Conservation (phyloP, 2,797 vertebrate genomes). For the Lacerta bilineata region DNA sequence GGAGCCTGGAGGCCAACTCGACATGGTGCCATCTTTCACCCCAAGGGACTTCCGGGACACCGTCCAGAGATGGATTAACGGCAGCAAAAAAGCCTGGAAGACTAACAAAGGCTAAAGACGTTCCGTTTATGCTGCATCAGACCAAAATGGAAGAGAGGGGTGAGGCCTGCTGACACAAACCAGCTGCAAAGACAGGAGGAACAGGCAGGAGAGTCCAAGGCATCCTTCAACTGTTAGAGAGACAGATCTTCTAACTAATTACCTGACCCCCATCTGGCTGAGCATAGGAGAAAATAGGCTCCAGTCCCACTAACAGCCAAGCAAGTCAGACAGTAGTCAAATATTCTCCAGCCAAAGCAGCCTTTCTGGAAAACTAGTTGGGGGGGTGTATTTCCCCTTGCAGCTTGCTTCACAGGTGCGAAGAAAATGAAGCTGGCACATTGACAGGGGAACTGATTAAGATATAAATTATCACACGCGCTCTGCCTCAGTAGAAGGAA, state of each 20-base stretch:
- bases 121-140: not conserved
- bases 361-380: not conserved
- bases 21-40: no score
- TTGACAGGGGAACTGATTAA: not conserved
- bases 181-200: no score
- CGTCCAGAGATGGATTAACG: no score
- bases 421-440: not conserved
- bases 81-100: no score
- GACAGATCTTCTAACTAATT: not conserved
- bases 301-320: not conserved
- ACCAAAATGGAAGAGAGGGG: no score
- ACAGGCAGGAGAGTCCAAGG: no score
- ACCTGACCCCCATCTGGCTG: not conserved
- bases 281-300: not conserved
- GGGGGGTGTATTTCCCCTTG: not conserved
- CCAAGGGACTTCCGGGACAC: fast-evolving
- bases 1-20: not conserved
- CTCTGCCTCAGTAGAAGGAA: not conserved
- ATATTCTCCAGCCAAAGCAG: not conserved
- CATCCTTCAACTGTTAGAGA: not conserved
- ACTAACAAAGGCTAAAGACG: not conserved
- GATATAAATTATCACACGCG: fast-evolving
- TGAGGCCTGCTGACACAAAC: no score
- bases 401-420: not conserved
- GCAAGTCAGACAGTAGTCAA: not conserved